Percentiles rank a stretch among this genome's conserved stretches.
Conservation (phyloP, 1,140 invertebrate genomes). For the Gonatopus flavifemur region DNA sequence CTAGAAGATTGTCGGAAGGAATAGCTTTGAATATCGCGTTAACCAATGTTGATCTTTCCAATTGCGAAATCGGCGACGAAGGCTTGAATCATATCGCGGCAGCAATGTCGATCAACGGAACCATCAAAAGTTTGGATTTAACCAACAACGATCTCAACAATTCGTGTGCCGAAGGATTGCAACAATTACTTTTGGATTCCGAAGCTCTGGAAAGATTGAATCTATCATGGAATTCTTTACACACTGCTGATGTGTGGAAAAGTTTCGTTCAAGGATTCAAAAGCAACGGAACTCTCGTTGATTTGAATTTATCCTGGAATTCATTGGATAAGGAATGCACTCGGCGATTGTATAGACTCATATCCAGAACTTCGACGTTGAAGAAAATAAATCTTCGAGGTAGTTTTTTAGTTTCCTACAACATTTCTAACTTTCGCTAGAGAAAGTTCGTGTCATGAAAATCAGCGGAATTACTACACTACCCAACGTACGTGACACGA, state of each 20-base stretch:
- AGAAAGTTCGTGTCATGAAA: too few species aligned
- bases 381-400: slow-evolving; percentile 35
- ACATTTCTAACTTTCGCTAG: too few species aligned
- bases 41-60: slow-evolving; percentile 49
- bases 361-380: slow-evolving; percentile 23
- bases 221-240: slow-evolving; percentile 56
- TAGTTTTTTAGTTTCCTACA: slow-evolving; percentile 21
- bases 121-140: slow-evolving; percentile 43
- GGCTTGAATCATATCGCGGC: slow-evolving; percentile 46
- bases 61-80: slow-evolving; percentile 50
- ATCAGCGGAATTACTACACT: too few species aligned
- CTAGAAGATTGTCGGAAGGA: slow-evolving; percentile 39
- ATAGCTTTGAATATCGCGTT: slow-evolving; percentile 35
- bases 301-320: slow-evolving; percentile 54
- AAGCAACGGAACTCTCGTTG: slow-evolving; percentile 30
- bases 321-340: slow-evolving; percentile 31
- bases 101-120: slow-evolving; percentile 29
- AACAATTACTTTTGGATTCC: slow-evolving; percentile 34
- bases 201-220: slow-evolving; percentile 45
- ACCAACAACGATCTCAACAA: slow-evolving; percentile 48
- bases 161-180: slow-evolving; percentile 30
- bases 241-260: slow-evolving; percentile 34
- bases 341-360: slow-evolving; percentile 21
- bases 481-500: too few species aligned
- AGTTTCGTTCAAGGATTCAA: slow-evolving; percentile 35